Percentiles rank a stretch among this genome's conserved stretches.
Evolutionary conservation across 30 jellyfish, hydroid and myxozoan species (phyloP).

Genomic region (Pseudorhiza aurosa): DNA sequence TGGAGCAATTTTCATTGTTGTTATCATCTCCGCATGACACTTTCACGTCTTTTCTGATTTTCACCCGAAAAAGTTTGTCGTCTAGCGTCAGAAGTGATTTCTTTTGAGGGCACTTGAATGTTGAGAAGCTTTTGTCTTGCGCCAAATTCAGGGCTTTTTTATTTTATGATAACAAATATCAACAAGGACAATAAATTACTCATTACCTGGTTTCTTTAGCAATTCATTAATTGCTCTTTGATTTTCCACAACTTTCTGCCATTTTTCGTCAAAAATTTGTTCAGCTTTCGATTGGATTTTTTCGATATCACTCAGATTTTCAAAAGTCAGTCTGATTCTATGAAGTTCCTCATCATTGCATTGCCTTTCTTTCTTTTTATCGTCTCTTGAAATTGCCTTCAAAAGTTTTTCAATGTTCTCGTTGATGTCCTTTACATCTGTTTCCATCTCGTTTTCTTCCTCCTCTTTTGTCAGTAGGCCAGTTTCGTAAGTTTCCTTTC

Average conservation of each 20-base stretch:
- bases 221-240: conserved; percentile 21
- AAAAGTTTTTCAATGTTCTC: neutral
- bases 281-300: conserved; percentile 3
- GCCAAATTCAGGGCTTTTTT: too few relatives aligned
- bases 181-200: too few relatives aligned
- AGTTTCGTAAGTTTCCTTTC: conserved; percentile 35
- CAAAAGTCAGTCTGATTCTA: neutral
- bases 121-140: too few relatives aligned
- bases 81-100: too few relatives aligned
- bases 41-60: too few relatives aligned
- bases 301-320: neutral
- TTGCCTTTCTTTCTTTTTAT: neutral
- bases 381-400: neutral
- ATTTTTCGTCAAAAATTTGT: neutral
- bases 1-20: too few relatives aligned
- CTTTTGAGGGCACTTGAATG: too few relatives aligned
- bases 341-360: neutral
- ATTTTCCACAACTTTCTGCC: conserved; percentile 25
- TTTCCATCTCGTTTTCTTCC: conserved; percentile 17
- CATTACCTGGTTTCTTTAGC: conserved; percentile 45
- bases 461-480: neutral
- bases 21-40: too few relatives aligned
- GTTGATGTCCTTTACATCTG: neutral
- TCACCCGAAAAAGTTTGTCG: too few relatives aligned
- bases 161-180: too few relatives aligned